Evolutionary conservation across 2,113 vertebrate species (phyloP).

Genomic region (Plecotus auritus): DNA sequence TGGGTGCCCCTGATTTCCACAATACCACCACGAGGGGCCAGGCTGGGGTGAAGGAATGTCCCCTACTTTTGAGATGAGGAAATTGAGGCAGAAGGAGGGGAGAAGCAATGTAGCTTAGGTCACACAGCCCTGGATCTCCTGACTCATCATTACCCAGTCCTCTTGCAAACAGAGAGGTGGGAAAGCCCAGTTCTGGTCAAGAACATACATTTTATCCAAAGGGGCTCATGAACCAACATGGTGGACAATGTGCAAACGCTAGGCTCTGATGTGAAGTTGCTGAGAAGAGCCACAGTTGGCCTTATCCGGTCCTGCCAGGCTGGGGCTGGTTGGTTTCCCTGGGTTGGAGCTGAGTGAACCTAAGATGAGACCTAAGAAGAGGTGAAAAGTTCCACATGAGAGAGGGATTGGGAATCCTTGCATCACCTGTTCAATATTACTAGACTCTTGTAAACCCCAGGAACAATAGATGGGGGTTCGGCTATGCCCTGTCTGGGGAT

Average conservation of each 20-base stretch:
- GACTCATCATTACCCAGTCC: neutral
- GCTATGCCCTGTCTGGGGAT: neutral
- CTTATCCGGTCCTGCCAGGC: neutral
- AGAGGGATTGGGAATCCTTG: neutral
- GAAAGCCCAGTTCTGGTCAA: neutral
- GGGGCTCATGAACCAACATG: neutral
- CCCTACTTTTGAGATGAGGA: neutral
- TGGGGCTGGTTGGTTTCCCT: neutral
- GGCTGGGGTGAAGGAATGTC: neutral
- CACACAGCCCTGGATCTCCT: neutral
- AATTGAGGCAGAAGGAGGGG: neutral
- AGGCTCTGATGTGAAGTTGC: neutral
- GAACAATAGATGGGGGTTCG: neutral
- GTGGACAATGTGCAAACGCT: neutral
- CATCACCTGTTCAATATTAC: neutral
- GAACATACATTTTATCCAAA: neutral
- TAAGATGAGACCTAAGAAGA: neutral
- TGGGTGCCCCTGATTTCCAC: neutral
- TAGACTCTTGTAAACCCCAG: neutral
- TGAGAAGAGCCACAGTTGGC: neutral
- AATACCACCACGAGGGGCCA: accelerated
- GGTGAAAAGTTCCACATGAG: neutral
- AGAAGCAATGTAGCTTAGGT: neutral
- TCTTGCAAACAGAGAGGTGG: neutral
- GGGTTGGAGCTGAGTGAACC: neutral